Percentiles rank a stretch among this genome's conserved stretches.
Evolutionary conservation across 2,113 vertebrate species (phyloP).

Genomic region (Herpetotheres cachinnans): DNA sequence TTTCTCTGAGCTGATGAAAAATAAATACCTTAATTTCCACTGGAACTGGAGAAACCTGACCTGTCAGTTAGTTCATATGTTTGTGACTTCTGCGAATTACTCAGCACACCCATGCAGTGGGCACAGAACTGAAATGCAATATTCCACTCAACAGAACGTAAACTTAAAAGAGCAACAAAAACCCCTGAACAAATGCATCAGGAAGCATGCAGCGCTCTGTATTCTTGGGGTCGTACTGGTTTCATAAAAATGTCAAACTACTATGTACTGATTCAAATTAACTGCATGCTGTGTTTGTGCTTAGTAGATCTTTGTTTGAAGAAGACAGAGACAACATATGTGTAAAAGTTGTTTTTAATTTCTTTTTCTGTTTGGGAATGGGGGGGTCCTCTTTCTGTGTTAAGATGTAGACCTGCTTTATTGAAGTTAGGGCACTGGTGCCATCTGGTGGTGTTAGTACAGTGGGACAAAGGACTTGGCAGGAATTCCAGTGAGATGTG

Average conservation of each 20-base stretch:
- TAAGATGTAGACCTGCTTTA: background rate
- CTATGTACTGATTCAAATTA: background rate
- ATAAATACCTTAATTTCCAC: background rate
- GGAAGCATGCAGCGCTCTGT: background rate
- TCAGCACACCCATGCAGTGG: background rate
- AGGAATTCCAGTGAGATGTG: background rate
- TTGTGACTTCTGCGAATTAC: background rate
- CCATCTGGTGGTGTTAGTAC: background rate
- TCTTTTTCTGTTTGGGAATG: background rate
- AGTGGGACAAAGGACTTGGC: accelerated
- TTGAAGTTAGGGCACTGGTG: background rate
- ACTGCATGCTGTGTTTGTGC: background rate
- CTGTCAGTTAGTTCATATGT: background rate
- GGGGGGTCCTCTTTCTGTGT: background rate
- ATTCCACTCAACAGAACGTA: background rate
- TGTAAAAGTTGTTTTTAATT: background rate
- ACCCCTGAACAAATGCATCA: background rate
- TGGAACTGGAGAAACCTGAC: background rate
- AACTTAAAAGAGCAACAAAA: background rate
- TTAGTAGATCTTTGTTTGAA: background rate
- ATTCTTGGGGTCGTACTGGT: background rate
- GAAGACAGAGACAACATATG: background rate
- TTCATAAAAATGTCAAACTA: background rate
- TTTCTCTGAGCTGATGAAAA: background rate
- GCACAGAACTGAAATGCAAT: background rate